Evolutionary conservation across 2,797 vertebrate genomes (phyloP).

Genomic region (Cygnus olor): DNA sequence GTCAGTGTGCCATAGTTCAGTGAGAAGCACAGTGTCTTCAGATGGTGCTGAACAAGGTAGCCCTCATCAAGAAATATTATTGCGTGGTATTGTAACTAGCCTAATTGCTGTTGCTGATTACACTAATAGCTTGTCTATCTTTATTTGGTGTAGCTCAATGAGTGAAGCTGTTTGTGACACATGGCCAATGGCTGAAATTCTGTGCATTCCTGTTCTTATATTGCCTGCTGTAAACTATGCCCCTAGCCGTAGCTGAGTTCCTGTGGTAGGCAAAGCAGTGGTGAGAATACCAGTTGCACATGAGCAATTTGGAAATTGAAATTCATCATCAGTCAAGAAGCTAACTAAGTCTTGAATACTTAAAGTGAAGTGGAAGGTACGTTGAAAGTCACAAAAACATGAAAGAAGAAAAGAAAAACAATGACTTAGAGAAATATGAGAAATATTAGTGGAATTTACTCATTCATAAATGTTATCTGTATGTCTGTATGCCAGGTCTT

Average conservation of each 20-base stretch:
- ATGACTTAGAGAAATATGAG: background rate
- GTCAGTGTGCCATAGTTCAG: conserved; percentile 2
- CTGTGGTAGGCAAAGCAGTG: background rate
- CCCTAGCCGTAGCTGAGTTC: background rate
- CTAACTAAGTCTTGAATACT: background rate
- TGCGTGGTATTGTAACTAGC: background rate
- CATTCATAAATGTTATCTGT: background rate
- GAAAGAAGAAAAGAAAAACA: background rate
- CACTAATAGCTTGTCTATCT: background rate
- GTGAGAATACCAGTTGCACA: background rate
- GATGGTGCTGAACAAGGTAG: background rate
- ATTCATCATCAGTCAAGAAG: background rate
- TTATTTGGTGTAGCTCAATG: background rate
- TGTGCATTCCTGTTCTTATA: background rate
- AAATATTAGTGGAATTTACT: background rate
- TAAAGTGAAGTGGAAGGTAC: background rate
- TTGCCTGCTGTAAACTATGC: background rate
- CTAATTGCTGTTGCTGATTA: background rate
- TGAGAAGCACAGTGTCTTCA: background rate
- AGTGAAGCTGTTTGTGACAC: background rate
- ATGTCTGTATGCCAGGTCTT: background rate
- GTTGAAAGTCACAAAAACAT: background rate
- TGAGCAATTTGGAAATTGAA: background rate
- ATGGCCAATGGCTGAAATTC: background rate
- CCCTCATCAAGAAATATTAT: background rate